Evolutionary conservation across 2,113 vertebrate genomes (phyloP).

Genomic region (Camelus bactrianus): DNA sequence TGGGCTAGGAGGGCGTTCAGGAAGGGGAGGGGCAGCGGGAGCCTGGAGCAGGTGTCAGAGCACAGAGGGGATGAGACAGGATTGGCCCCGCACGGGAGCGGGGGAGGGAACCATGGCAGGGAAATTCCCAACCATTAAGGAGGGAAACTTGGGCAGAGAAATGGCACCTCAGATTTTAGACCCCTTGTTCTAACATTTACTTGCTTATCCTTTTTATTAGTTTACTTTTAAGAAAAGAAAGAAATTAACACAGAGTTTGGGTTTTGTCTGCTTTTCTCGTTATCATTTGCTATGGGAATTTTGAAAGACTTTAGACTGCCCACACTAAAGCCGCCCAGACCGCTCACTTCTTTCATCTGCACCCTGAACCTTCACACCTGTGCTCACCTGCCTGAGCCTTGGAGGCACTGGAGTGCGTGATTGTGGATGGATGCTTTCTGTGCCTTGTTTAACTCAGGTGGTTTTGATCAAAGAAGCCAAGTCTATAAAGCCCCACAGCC

Average conservation of each 20-base stretch:
- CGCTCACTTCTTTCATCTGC: neutral
- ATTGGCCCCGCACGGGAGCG: neutral
- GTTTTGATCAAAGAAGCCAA: neutral
- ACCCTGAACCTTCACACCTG: neutral
- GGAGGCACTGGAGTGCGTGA: neutral
- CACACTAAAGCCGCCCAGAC: neutral
- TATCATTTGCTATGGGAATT: neutral
- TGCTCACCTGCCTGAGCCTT: neutral
- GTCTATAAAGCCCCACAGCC: neutral
- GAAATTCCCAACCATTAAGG: neutral
- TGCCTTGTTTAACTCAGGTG: neutral
- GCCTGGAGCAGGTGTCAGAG: neutral
- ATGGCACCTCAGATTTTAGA: neutral
- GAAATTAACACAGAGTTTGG: neutral
- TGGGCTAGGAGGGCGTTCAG: fast-evolving
- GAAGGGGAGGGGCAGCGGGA: fast-evolving
- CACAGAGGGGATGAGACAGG: fast-evolving
- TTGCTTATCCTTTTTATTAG: neutral
- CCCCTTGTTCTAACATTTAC: neutral
- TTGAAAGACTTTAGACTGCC: neutral
- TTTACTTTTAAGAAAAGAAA: neutral
- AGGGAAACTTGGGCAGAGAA: neutral
- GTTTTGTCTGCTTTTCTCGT: neutral
- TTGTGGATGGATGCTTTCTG: neutral
- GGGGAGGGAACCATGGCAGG: neutral